Conservation (phyloP, 2,888 invertebrate genomes). For the Urechis unicinctus region DNA sequence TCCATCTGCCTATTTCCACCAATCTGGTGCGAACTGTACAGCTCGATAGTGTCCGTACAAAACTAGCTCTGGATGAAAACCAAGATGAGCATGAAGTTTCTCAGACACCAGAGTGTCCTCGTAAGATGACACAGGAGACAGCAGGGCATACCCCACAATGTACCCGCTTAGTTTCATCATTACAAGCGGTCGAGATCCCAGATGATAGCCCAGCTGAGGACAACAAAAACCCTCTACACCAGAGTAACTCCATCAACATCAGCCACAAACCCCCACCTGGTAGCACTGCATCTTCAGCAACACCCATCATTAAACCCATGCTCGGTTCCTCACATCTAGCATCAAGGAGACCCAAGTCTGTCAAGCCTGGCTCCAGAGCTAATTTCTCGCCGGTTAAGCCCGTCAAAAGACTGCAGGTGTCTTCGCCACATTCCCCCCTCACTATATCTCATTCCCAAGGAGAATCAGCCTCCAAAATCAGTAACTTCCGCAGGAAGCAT, state of each 20-base stretch:
- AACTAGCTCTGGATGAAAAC: background rate
- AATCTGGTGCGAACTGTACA: conserved; percentile 25
- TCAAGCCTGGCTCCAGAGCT: conserved; percentile 11
- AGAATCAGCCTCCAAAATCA: too few species aligned
- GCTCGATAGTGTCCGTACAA: conserved; percentile 7
- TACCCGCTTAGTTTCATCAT: too few species aligned
- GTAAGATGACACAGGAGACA: background rate
- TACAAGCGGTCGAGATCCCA: too few species aligned
- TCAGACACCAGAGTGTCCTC: background rate
- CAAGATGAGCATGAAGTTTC: background rate
- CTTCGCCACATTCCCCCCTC: conserved; percentile 17
- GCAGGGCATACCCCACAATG: background rate
- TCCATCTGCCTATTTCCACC: conserved; percentile 29
- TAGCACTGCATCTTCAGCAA: background rate
- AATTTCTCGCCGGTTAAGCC: conserved; percentile 32
- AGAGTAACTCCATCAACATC: too few species aligned
- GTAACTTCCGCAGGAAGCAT: too few species aligned
- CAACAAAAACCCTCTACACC: too few species aligned
- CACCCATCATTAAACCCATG: conserved; percentile 21
- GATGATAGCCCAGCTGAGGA: too few species aligned
- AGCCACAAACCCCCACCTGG: background rate
- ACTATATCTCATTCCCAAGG: too few species aligned
- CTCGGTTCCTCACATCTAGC: conserved; percentile 15
- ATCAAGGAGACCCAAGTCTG: background rate
- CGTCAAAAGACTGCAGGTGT: conserved; percentile 31